Base-by-base conservation (phyloP, 2,888 invertebrate species). In the Hydriomena furcata region DNA sequence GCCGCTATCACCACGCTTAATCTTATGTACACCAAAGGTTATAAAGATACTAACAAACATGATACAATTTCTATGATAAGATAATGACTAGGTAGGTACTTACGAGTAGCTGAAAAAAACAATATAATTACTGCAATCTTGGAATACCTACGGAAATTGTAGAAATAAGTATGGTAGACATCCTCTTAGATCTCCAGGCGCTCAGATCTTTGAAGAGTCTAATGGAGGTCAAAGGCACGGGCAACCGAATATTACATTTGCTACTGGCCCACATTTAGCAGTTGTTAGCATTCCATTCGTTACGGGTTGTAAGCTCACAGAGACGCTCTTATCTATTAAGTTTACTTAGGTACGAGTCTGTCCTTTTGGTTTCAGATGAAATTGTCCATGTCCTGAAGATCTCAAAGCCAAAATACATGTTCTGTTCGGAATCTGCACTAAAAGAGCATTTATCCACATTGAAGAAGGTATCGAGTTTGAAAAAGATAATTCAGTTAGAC, bases 371-470 rank as follows among this genome's bases (percentile, higher is more conserved):
- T 72, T 37, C 67, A 81, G 79, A 77, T 63, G 79, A 81, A 69
- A 64, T 79, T 57, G 58, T 54, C 52, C 95, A 95, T 73, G 92
- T 93, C 0, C 68, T 94, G 7, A 92, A 88, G 52, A 90, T 95
- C 55, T 93, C 94, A 0, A 91, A 91, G 62, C 95, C 95, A 34
- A 92, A 91, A 63, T 64, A 93, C n/a, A 80, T 95, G 50, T 91
- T 95, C 62, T 91, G 92, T 23, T 94, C 94, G 0, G 81, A 84
- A 54, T 59, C 74, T 1, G 74, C 74, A 7, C 54, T 81, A 1
- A 70, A 72, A 52, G 49, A 61, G 12, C 73, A 78, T 49, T 42
- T 72, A 0, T 49, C 55, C 0, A 61, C 66, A 0, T 66, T 82
- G 7, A 76, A 75, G 62, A 52, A 71, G 1, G 12, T 68, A 7